Base-by-base conservation (phyloP, 1,140 invertebrate genomes). In the Matsumurasca onukii region DNA sequence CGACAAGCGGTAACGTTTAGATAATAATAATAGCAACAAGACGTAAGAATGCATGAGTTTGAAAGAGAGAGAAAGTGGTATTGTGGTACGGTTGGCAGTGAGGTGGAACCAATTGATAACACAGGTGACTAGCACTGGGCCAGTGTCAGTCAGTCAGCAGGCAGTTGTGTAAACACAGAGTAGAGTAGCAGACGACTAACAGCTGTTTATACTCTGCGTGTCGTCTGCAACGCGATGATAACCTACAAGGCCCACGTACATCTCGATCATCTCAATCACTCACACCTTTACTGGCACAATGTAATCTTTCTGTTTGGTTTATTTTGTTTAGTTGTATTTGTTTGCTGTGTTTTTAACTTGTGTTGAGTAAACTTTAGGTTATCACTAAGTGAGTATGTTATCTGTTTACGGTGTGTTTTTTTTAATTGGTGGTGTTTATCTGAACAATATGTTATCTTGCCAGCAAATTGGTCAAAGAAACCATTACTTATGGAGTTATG, bases 41-140 rank as follows among this genome's bases (percentile, higher is more conserved):
- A n/a, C n/a, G n/a, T n/a, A n/a, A n/a, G n/a, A n/a, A n/a, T n/a
- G n/a, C n/a, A n/a, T n/a, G n/a, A n/a, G n/a, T n/a, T n/a, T n/a
- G n/a, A n/a, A n/a, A n/a, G n/a, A n/a, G n/a, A n/a, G n/a, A n/a
- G n/a, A n/a, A n/a, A n/a, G n/a, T n/a, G n/a, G n/a, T n/a, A n/a
- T n/a, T n/a, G n/a, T n/a, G n/a, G n/a, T n/a, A n/a, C n/a, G n/a
- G n/a, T n/a, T n/a, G n/a, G 17, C 45, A 29, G 12, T 51, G 64
- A 17, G 20, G 45, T 45, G 51, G 49, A 66, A 66, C 64, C 64
- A 66, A 66, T 49, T 49, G 64, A 49, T 51, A 66, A 66, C n/a
- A n/a, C n/a, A n/a, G n/a, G n/a, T n/a, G n/a, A n/a, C n/a, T n/a
- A n/a, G n/a, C n/a, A n/a, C n/a, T n/a, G n/a, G n/a, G n/a, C n/a